These are phyloP conservation scores for Tympanoctomys barrerae DNA, from an alignment of 2,797 vertebrate genomes.

Conservation along the genomic window DNA sequence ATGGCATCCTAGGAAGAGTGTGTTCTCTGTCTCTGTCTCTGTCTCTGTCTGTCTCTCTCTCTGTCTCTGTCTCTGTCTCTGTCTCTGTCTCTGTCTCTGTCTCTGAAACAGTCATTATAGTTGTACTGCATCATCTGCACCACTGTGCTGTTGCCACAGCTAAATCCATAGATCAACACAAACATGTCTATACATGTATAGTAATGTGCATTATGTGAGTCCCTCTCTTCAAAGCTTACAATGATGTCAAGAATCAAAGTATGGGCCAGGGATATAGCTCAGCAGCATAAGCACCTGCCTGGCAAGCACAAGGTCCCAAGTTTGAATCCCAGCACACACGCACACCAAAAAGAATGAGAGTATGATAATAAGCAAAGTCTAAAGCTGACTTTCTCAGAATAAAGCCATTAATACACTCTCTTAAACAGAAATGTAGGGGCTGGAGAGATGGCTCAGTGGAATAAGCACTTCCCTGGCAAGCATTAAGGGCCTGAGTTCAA, in stretches of 20 bases:
- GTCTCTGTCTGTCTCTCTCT: too few species aligned
- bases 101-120: neutral
- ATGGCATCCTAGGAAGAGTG: neutral
- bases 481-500: too few species aligned
- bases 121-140: neutral
- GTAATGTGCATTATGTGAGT: neutral
- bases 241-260: neutral
- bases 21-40: neutral
- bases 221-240: neutral
- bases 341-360: too few species aligned
- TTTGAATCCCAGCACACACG: too few species aligned
- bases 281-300: too few species aligned
- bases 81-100: neutral
- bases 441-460: too few species aligned
- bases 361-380: neutral
- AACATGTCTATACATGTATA: neutral
- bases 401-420: neutral
- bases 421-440: neutral
- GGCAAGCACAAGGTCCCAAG: too few species aligned
- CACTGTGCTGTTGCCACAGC: neutral
- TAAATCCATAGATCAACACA: neutral
- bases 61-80: too few species aligned
- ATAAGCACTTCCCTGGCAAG: too few species aligned
- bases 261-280: too few species aligned
- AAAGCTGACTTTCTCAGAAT: conserved; percentile 5